Base-by-base conservation (phyloP, 2,888 invertebrate species). In the Plusia festucae region DNA sequence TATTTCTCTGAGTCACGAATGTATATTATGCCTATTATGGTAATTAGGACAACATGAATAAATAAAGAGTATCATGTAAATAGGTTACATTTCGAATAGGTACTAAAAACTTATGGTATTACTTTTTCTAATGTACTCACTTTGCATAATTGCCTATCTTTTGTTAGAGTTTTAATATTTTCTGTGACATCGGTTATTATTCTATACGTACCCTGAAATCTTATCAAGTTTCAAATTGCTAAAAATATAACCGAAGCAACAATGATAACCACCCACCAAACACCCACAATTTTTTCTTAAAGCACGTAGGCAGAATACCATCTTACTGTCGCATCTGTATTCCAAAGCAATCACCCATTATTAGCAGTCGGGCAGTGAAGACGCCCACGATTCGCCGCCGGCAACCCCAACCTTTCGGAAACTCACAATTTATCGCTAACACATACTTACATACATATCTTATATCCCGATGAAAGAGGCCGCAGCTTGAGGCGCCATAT, bases 391-490 rank as follows among this genome's bases (percentile, higher is more conserved):
- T 63, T 74, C 66, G 86, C 89, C 88, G 74, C 68, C 65, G 86
- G 88, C 85, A 67, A 82, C 83, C 83, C 81, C 66, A 82, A 82
- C 81, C 82, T 84, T 85, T 84, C 78, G 82, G 84, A 82, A 83
- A 85, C 73, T 65, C 75, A 78, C 84, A 83, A 89, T 89, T 88
- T 87, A 88, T 86, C 78, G 82, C 69, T 62, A 40, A 65, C 68
- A 68, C 73, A 61, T 68, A 76, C 68, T 84, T 79, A 82, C 85
- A 81, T 68, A 74, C 79, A 71, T 20, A 49, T 82, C 78, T 81
- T 70, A 79, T 68, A 59, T 68, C 61, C 65, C 79, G 85, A 86
- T 85, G 83, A 85, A 85, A 85, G 83, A 68, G 68, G 82, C 82
- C 81, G 85, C 74, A 79, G 72, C 82, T 74, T 70, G 81, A 78